Evolutionary conservation across 2,797 vertebrate genomes (phyloP), one percentile per base, ranked within the genome.

Genomic region (Neomorphus geoffroyi): DNA sequence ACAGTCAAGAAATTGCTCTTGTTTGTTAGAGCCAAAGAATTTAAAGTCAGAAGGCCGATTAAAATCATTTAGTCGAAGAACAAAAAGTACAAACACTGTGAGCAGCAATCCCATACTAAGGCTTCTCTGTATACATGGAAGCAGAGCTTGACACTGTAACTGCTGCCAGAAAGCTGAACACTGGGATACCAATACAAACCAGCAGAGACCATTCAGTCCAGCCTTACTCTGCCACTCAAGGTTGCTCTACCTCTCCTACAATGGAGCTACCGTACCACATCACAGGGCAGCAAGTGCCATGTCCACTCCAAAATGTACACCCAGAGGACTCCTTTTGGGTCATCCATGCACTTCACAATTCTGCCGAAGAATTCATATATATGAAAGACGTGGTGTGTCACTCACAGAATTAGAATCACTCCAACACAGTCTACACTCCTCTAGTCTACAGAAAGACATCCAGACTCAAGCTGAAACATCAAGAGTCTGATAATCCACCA

Each of bases 181-280:
- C 0, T 13, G 13, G 2, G 3, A 77, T 33, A 65, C 43, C 51
- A 43, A 73, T 75, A 54, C 18, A 73, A 88, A 62, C 5, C 8
- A 62, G 26, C 19, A 73, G 30, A 5, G 46, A 61, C 23, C 21
- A 30, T 11, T 22, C 4, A 39, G 41, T 3, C 7, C 70, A 33
- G 45, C 1, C 4, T 39, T 18, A 28, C 48, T 26, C 21, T 33
- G 32, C 22, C 22, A 35, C 1, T 1, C 1, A 4, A 28, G 27
- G 15, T 24, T 19, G 58, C 32, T 15, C 35, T 48, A 33, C 14
- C 5, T 7, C 10, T 60, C 60, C 32, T 27, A 2, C 0, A 32
- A 28, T 0, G 14, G 11, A 86, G 58, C 43, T 10, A n/a, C 21
- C 3, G 0, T 0, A 39, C 4, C 67, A 21, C 14, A 6, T 37